Conservation (phyloP, 1,140 invertebrate species). For the Olivierus martensii region DNA sequence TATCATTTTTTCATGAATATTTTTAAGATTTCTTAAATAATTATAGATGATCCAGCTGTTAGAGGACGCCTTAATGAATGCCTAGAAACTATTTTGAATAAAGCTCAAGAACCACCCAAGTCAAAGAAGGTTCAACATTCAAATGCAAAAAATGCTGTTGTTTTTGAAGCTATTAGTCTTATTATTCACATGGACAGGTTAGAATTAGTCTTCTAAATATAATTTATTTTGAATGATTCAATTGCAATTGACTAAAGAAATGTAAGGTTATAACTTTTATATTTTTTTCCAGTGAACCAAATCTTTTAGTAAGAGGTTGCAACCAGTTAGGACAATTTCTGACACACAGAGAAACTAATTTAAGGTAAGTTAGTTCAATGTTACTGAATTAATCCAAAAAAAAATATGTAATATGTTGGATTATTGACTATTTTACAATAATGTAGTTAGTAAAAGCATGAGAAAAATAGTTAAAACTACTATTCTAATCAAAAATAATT, state of each 20-base stretch:
- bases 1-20: neutral
- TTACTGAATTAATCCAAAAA: no score
- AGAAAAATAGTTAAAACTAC: no score
- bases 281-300: constrained; percentile 54
- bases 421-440: no score
- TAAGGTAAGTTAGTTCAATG: constrained; percentile 57
- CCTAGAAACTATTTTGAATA: constrained; percentile 98
- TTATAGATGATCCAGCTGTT: constrained; percentile 59
- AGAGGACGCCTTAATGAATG: constrained; percentile 92
- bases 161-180: constrained; percentile 98
- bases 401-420: no score
- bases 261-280: no score
- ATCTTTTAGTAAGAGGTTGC: constrained; percentile 91
- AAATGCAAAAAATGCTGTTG: constrained; percentile 98
- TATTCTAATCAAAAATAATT: no score
- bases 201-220: no score
- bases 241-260: no score
- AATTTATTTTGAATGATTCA: no score
- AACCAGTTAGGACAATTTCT: constrained; percentile 98
- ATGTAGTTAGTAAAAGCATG: no score
- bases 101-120: constrained; percentile 98
- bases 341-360: constrained; percentile 95
- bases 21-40: neutral
- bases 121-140: constrained; percentile 99
- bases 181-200: constrained; percentile 96